Base-by-base conservation (phyloP, 2,113 vertebrate genomes). In the Protomyctophum bolini region DNA sequence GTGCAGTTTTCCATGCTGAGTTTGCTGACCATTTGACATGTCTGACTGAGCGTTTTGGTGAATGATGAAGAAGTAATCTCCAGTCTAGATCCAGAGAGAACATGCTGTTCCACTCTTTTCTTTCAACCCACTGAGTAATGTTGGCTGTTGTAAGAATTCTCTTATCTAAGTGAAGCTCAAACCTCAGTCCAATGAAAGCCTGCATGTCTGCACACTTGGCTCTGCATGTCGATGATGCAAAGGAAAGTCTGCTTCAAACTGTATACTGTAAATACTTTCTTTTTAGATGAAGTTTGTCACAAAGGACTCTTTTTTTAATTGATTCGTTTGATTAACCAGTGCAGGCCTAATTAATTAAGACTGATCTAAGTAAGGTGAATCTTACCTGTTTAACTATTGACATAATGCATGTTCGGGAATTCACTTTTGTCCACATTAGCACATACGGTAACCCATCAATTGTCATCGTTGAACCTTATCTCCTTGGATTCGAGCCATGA, bases 101-200 rank as follows among this genome's bases (percentile, higher is more conserved):
- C 83, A 79, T 28, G 59, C 33, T 88, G 83, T 86, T 88, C 83
- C 66, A 76, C 54, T 58, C 57, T 57, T 67, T 49, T 21, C n/a
- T n/a, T 21, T 65, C 15, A 0, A 66, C 72, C 75, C 73, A 58
- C 70, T 80, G 76, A 76, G 62, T 80, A 72, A 84, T 80, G 62
- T 86, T 84, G 87, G 85, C 80, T 10, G 12, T 41, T 54, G 77
- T 79, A 47, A 15, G 21, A 15, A 58, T 14, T 72, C 29, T 79
- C 80, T 78, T 89, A 89, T 85, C 79, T 77, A 15, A 76, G 66
- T 47, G n/a, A 15, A 76, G 51, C 59, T 58, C 41, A 76, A 66
- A 63, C 46, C 68, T 58, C 66, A 60, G 54, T 79, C 83, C 76
- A 88, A 80, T 49, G n/a, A 85, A 86, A 89, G 79, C 52, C 58